Evolutionary conservation across 2,888 invertebrate genomes (phyloP), one percentile per base, ranked within the genome.

Genomic region (Pinctada fucata): DNA sequence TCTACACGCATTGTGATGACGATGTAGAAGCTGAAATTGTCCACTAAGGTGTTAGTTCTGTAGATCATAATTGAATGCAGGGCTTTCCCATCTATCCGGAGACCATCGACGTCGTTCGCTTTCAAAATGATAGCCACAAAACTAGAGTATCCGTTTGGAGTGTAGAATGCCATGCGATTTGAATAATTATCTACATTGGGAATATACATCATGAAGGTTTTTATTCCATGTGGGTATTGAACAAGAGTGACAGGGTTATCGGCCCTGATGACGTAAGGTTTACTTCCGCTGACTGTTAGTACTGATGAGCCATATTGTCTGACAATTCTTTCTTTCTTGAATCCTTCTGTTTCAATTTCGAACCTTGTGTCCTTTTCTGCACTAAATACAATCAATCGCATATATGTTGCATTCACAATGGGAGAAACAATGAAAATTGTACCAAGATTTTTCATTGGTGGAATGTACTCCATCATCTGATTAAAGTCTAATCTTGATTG

Each of bases 381-480:
- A 31, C 31, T 0, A 31, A 31, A 31, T 31, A 31, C 31, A 31
- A 31, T 31, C 31, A 31, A 31, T 31, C 31, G 49, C 16, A 69
- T 48, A 51, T 69, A 69, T 16, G 69, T 69, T 2, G 69, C 5
- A 69, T 69, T 69, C 16, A 69, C 49, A 8, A 69, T n/a, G 4
- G 69, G 69, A 13, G 70, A 65, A 68, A 49, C 65, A 3, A 31
- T 51, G 31, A 71, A 76, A n/a, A 71, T 66, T 6, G 50, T 50
- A 63, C 70, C 71, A 47, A 71, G n/a, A 47, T 66, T 50, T 10
- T 47, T 65, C 1, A 66, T 45, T 3, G 65, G 69, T 3, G 69
- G 69, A 31, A 69, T 69, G 49, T 50, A 69, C 51, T 69, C 69
- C 4, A 69, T 49, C 69, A 69, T 69, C n/a, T 69, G 69, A 31